Evolutionary conservation across 2,113 vertebrate species (phyloP).

Genomic region (Laticauda laticaudata): DNA sequence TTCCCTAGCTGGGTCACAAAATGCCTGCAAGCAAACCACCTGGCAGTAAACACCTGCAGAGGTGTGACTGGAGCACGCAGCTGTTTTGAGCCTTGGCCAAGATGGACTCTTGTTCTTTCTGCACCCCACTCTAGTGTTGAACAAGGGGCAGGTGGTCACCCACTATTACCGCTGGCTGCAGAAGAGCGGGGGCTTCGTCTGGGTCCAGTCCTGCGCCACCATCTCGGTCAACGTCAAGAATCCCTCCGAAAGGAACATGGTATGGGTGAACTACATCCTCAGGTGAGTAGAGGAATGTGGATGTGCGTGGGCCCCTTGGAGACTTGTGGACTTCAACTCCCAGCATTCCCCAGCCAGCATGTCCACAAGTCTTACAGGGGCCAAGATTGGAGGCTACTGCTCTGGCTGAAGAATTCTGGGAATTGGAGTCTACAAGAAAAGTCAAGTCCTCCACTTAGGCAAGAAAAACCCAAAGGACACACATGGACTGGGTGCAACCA

Average conservation of each 20-base stretch:
- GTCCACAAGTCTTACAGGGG: too few relatives aligned
- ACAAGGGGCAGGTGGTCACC: conserved; percentile 89
- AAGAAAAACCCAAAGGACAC: too few relatives aligned
- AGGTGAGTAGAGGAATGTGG: conserved; percentile 70
- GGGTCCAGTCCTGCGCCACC: conserved; percentile 88
- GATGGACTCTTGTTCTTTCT: not conserved
- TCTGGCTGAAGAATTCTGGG: too few relatives aligned
- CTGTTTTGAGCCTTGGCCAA: not conserved
- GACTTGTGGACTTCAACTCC: not conserved
- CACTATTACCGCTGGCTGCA: conserved; percentile 89
- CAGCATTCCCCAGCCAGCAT: not conserved
- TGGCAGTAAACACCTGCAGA: not conserved
- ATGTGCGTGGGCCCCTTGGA: not conserved
- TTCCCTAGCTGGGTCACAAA: not conserved
- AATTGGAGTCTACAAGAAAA: too few relatives aligned
- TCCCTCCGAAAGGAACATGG: conserved; percentile 86
- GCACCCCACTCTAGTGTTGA: conserved; percentile 72
- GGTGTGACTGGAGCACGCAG: not conserved
- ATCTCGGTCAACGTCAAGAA: conserved; percentile 88
- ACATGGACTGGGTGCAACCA: too few relatives aligned
- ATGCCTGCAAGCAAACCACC: not conserved
- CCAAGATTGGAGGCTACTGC: too few relatives aligned
- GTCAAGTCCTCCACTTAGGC: too few relatives aligned
- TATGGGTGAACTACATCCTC: conserved; percentile 90
- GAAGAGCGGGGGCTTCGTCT: conserved; percentile 84